Conservation (phyloP, 2,888 invertebrate genomes). For the Macropis europaea region DNA sequence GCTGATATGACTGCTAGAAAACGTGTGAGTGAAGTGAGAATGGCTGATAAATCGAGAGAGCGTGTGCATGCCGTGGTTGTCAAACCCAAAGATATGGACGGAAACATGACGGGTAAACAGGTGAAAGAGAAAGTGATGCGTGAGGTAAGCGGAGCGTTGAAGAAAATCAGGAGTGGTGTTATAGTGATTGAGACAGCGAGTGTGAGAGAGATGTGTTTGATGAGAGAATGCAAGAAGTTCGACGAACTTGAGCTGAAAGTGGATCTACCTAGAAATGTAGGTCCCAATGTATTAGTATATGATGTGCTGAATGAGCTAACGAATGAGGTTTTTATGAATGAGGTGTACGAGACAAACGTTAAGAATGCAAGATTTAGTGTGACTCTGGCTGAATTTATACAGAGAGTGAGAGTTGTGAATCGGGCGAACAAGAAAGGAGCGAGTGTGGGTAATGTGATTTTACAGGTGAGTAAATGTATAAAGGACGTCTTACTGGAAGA, state of each 20-base stretch:
- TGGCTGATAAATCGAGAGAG: not conserved
- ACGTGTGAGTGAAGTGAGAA: not conserved
- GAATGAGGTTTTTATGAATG: not conserved
- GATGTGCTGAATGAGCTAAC: constrained; percentile 7
- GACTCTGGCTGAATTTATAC: not conserved
- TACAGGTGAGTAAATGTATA: not conserved
- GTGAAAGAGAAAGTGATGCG: constrained; percentile 9
- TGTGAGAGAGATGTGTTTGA: not conserved
- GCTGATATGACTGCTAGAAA: not conserved
- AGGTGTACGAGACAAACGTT: not conserved
- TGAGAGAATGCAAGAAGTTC: not conserved
- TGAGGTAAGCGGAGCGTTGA: not conserved
- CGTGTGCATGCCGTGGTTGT: not conserved
- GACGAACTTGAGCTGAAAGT: not conserved
- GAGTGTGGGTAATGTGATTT: not conserved
- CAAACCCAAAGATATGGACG: not conserved
- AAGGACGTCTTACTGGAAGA: not conserved
- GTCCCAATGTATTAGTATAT: not conserved
- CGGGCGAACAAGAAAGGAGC: not conserved
- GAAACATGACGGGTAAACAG: not conserved
- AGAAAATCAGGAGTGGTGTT: not conserved
- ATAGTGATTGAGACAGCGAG: not conserved
- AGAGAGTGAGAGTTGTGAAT: constrained; percentile 1
- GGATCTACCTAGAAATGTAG: not conserved
- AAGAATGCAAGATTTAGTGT: not conserved